Evolutionary conservation across 2,888 invertebrate species (phyloP).

Genomic region (Dexiosoma caninum): DNA sequence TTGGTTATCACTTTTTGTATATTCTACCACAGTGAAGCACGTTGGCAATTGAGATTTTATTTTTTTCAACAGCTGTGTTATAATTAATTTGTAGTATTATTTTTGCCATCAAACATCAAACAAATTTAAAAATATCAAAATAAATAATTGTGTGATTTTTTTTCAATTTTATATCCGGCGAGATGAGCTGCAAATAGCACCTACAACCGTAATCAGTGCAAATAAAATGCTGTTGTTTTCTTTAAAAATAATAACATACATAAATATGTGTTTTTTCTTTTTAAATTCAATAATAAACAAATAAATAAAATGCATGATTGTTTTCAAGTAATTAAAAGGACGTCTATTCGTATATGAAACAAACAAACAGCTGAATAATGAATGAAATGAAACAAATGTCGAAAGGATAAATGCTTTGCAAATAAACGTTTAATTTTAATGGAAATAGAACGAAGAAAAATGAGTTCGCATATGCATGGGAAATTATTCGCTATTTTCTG

Average conservation of each 20-base stretch:
- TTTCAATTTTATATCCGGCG: constrained; percentile 40
- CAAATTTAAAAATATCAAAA: not conserved
- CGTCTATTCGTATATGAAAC: constrained; percentile 12
- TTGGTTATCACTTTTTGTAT: too few species aligned
- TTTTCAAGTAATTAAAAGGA: constrained; percentile 27
- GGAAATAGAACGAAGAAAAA: not conserved
- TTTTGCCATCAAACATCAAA: not conserved
- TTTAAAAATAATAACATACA: too few species aligned
- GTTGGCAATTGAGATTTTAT: not conserved
- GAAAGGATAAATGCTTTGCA: constrained; percentile 1
- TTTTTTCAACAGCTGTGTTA: constrained; percentile 9
- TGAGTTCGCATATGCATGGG: constrained; percentile 33
- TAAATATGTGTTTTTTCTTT: not conserved
- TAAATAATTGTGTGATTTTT: not conserved
- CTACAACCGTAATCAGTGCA: constrained; percentile 26
- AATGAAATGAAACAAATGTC: constrained; percentile 47
- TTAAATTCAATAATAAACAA: not conserved
- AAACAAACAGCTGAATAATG: constrained; percentile 23
- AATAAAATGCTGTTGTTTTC: not conserved
- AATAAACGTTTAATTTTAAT: not conserved
- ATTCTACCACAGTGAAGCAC: too few species aligned
- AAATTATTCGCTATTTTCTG: not conserved
- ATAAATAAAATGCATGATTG: not conserved
- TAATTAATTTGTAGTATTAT: not conserved
- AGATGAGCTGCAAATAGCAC: constrained; percentile 13